phyloP scores from a whole-genome alignment of 1,140 invertebrate species.

The Metaphire vulgaris region DNA sequence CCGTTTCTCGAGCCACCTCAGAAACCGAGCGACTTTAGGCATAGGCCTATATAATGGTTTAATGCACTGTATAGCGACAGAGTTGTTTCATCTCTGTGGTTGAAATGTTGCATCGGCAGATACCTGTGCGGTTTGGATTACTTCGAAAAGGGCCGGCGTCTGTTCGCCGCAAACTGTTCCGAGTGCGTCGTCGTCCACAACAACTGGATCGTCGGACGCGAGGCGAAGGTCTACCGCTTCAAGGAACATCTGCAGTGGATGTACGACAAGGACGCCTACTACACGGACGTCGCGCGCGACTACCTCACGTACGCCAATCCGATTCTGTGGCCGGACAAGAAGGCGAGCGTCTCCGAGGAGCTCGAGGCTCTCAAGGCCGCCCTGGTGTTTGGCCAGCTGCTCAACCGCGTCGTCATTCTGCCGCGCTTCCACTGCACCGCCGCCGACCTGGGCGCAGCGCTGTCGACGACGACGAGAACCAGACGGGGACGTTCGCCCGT shows the following conservation, averaged over 20 bases:
- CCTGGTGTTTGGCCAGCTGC: constrained; percentile 12
- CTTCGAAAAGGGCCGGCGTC: constrained; percentile 20
- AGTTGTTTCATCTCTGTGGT: no score
- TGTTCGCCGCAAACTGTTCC: constrained; percentile 9
- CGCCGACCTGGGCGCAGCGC: neutral
- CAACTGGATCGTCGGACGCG: constrained; percentile 30
- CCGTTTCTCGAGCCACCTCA: no score
- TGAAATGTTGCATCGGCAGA: neutral
- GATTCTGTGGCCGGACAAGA: neutral
- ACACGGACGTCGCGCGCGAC: constrained; percentile 4
- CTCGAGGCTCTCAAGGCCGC: constrained; percentile 17
- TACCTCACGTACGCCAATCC: constrained; percentile 28
- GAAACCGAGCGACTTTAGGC: no score
- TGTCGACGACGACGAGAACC: neutral
- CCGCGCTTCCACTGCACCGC: constrained; percentile 25
- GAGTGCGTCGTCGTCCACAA: constrained; percentile 25
- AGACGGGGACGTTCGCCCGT: neutral
- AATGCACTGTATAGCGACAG: no score
- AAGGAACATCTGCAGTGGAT: constrained; percentile 24
- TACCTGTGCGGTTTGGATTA: constrained; percentile 14
- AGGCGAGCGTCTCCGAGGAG: neutral
- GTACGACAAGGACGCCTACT: constrained; percentile 26
- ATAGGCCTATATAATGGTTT: no score
- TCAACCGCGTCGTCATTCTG: constrained; percentile 26
- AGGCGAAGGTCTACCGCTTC: constrained; percentile 29